Conservation (phyloP, 2,797 vertebrate genomes). For the Ceyx erithaca region DNA sequence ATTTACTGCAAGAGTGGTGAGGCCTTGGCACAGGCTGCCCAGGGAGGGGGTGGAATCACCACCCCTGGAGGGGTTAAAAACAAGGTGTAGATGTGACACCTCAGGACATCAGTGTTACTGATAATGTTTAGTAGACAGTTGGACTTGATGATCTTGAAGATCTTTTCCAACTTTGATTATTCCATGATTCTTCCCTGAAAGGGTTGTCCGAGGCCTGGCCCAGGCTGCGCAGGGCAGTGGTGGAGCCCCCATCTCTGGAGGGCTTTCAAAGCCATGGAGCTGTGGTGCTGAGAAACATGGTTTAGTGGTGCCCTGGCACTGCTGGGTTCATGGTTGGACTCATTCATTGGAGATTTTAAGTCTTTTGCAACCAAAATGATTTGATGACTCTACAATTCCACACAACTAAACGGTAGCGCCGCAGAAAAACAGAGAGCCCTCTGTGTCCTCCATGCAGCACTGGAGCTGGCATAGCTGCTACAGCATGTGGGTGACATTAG, state of each 20-base stretch:
- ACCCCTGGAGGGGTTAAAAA: no score
- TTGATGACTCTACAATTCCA: no score
- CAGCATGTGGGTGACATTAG: constrained; percentile 45
- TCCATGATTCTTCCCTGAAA: neutral
- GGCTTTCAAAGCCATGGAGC: neutral
- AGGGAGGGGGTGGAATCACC: no score
- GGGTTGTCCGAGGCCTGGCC: neutral
- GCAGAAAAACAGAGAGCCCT: neutral
- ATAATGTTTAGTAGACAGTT: no score
- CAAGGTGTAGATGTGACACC: no score
- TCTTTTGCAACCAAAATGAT: neutral
- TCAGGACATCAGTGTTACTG: no score
- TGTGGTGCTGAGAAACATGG: neutral
- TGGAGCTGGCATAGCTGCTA: neutral
- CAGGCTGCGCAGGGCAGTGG: neutral
- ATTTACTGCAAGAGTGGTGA: no score
- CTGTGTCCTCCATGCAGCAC: neutral
- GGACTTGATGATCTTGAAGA: no score
- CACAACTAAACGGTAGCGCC: fast-evolving
- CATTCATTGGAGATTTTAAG: neutral
- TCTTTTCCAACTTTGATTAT: no score
- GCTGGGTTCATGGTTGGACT: neutral
- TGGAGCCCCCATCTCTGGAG: neutral
- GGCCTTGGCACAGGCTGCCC: no score
- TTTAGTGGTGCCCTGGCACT: neutral